Evolutionary conservation across 2,113 vertebrate genomes (phyloP).

Genomic region (Notothenia rossii): DNA sequence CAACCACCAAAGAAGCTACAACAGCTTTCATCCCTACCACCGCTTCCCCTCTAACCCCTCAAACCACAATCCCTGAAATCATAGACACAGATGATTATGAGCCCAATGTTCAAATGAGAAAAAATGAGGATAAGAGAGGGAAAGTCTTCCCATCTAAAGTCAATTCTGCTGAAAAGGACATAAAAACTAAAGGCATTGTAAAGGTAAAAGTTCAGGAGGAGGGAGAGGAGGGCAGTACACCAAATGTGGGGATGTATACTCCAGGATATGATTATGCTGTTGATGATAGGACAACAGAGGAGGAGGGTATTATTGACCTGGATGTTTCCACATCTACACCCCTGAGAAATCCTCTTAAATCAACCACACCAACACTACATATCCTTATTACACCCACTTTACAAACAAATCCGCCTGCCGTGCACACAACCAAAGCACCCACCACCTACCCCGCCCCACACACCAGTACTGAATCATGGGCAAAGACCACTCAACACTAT

Average conservation of each 20-base stretch:
- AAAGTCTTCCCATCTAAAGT: conserved; percentile 9
- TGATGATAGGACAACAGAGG: conserved; percentile 64
- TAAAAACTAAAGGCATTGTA: conserved; percentile 3
- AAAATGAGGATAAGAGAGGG: conserved; percentile 35
- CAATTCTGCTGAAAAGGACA: conserved; percentile 23
- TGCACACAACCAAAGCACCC: conserved; percentile 31
- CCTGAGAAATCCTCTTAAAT: conserved; percentile 37
- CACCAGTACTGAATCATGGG: conserved; percentile 49
- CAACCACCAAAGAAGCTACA: conserved; percentile 37
- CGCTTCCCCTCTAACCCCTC: conserved; percentile 17
- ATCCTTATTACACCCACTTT: conserved; percentile 37
- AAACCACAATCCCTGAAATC: conserved; percentile 50
- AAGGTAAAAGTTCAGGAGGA: conserved; percentile 33
- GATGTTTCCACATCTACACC: conserved; percentile 52
- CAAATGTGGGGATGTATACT: conserved; percentile 59
- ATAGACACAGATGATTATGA: conserved; percentile 60
- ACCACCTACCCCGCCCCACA: conserved; percentile 32
- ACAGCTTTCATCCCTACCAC: conserved; percentile 24
- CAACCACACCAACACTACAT: conserved; percentile 31
- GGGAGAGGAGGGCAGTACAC: conserved; percentile 79
- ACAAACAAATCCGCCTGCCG: conserved; percentile 45
- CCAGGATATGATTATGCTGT: conserved; percentile 80
- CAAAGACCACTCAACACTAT: conserved; percentile 40
- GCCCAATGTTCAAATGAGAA: conserved; percentile 51
- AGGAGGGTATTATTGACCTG: conserved; percentile 68